Evolutionary conservation across 2,888 invertebrate genomes (phyloP).

Genomic region (Troides oblongomaculatus): DNA sequence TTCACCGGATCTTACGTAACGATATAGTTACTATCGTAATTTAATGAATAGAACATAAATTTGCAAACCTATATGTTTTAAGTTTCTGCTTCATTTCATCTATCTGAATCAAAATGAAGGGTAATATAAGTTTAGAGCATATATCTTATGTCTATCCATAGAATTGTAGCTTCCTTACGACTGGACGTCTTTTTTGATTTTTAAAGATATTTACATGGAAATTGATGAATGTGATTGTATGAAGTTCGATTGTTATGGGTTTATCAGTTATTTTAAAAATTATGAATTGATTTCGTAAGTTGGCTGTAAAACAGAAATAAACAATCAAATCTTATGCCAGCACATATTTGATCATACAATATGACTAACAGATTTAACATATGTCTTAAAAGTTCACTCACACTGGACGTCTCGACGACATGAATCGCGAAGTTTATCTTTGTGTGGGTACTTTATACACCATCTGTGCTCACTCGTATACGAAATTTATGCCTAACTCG

Average conservation of each 20-base stretch:
- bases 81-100: too few species aligned
- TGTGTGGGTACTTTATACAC: slow-evolving; percentile 6
- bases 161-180: too few species aligned
- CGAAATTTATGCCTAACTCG: slow-evolving; percentile 24
- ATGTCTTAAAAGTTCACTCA: not conserved
- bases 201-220: too few species aligned
- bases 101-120: too few species aligned
- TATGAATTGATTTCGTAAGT: too few species aligned
- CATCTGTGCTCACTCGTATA: slow-evolving; percentile 4
- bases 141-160: too few species aligned
- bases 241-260: too few species aligned
- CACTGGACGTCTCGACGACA: not conserved
- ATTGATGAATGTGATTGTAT: too few species aligned
- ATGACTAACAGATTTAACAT: slow-evolving; percentile 7
- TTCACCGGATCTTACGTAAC: slow-evolving; percentile 40
- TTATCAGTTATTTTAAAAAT: too few species aligned
- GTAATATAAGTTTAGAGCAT: too few species aligned
- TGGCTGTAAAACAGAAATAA: not conserved
- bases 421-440: slow-evolving; percentile 3
- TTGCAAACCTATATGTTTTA: not conserved
- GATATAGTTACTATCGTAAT: slow-evolving; percentile 21
- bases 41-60: not conserved
- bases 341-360: not conserved
- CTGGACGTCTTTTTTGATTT: too few species aligned
- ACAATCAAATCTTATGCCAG: not conserved